These are phyloP conservation scores for Pseudococcus longispinus DNA, from an alignment of 2,888 invertebrate species.

Conservation along the genomic window DNA sequence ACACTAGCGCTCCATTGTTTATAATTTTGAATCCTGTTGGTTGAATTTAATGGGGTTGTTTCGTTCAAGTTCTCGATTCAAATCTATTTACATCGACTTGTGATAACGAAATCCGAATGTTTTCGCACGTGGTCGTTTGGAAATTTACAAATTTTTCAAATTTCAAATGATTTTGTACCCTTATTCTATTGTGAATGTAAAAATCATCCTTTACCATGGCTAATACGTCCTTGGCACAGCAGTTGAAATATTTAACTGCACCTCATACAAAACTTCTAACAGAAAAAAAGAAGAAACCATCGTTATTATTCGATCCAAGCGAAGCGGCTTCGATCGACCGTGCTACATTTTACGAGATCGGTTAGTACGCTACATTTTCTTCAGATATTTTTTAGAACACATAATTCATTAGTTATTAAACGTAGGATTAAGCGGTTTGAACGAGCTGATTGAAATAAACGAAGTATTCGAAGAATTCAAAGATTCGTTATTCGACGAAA, in stretches of 20 bases:
- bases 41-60: background rate
- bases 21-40: too few species aligned
- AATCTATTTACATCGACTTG: background rate
- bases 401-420: constrained; percentile 50
- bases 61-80: background rate
- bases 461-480: constrained; percentile 76
- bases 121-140: background rate
- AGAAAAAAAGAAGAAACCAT: constrained; percentile 72
- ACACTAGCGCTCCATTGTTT: background rate
- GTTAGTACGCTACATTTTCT: constrained; percentile 62
- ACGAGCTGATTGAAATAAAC: constrained; percentile 80
- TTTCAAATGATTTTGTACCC: background rate
- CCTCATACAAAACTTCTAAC: constrained; percentile 76
- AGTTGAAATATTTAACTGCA: constrained; percentile 75
- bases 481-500: constrained; percentile 76
- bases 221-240: constrained; percentile 79
- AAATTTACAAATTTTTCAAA: background rate
- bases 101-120: background rate
- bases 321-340: constrained; percentile 87
- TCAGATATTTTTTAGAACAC: background rate
- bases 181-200: background rate
- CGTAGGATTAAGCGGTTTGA: constrained; percentile 77
- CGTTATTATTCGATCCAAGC: constrained; percentile 86
- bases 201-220: constrained; percentile 58
- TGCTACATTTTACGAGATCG: constrained; percentile 85